These are phyloP conservation scores for Stratiomys singularior DNA, from an alignment of 2,888 invertebrate species.

Conservation along the genomic window DNA sequence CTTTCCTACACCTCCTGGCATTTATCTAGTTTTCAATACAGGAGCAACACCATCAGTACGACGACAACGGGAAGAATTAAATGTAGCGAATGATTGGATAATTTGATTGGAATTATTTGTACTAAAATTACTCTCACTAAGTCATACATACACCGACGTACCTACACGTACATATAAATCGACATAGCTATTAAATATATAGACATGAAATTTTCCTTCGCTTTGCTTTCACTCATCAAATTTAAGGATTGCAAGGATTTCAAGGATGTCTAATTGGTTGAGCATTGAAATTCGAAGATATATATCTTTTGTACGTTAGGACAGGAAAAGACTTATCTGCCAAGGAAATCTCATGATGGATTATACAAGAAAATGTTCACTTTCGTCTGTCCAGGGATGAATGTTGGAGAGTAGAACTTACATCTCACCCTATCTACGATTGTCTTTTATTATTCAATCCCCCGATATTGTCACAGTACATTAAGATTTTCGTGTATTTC, in stretches of 20 bases:
- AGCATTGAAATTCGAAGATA: conserved; percentile 24
- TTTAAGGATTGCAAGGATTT: conserved; percentile 13
- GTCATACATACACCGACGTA: conserved; percentile 10
- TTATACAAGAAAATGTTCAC: conserved; percentile 11
- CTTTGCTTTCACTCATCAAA: conserved; percentile 32
- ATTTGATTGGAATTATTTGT: conserved; percentile 57
- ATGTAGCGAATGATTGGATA: conserved; percentile 60
- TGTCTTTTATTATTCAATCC: conserved; percentile 1
- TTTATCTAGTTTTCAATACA: not conserved
- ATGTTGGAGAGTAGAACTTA: not conserved
- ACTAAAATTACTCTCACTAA: conserved; percentile 49
- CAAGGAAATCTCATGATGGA: conserved; percentile 21
- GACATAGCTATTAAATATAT: not conserved
- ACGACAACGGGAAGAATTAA: conserved; percentile 55
- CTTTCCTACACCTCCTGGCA: not conserved
- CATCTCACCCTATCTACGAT: not conserved
- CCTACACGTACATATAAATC: not conserved
- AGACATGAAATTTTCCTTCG: conserved; percentile 24
- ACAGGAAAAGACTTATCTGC: conserved; percentile 22
- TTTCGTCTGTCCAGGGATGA: not conserved
- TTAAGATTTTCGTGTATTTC: conserved; percentile 42
- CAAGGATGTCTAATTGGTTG: conserved; percentile 35
- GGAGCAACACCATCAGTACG: not conserved
- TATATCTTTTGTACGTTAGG: not conserved
- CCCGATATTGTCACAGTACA: conserved; percentile 44